A percentile compares a stretch with the other conserved stretches of the same genome.
Evolutionary conservation across 2,888 invertebrate genomes (phyloP).

Genomic region (Lochmaea crataegi): DNA sequence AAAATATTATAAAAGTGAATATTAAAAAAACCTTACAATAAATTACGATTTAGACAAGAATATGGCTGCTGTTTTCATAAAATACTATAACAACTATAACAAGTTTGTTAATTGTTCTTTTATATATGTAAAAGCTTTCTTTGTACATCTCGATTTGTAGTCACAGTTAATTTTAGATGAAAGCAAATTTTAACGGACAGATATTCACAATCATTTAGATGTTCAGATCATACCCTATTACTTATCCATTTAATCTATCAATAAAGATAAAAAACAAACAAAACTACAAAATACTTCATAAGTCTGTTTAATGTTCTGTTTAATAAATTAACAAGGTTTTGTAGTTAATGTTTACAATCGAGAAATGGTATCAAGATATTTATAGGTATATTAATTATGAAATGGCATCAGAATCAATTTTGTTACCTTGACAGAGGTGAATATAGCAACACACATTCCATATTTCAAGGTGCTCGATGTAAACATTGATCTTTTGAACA

Average conservation of each 20-base stretch:
- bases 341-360: neutral
- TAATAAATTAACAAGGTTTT: slow-evolving; percentile 1
- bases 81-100: no score
- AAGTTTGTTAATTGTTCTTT: no score
- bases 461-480: slow-evolving; percentile 19
- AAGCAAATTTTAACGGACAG: neutral
- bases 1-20: no score
- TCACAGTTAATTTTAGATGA: neutral
- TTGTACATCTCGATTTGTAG: neutral
- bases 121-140: neutral
- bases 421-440: slow-evolving; percentile 24
- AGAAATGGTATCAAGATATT: neutral
- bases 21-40: no score
- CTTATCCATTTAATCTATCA: neutral
- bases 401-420: slow-evolving; percentile 19
- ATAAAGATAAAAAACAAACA: neutral
- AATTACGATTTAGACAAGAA: no score
- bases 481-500: slow-evolving; percentile 14
- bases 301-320: slow-evolving; percentile 1
- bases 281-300: neutral
- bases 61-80: no score
- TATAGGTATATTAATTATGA: slow-evolving; percentile 23
- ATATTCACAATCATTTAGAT: neutral
- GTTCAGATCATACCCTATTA: neutral
- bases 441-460: slow-evolving; percentile 13